Evolutionary conservation across 2,888 invertebrate species (phyloP).

Genomic region (Hybos culiciformis): DNA sequence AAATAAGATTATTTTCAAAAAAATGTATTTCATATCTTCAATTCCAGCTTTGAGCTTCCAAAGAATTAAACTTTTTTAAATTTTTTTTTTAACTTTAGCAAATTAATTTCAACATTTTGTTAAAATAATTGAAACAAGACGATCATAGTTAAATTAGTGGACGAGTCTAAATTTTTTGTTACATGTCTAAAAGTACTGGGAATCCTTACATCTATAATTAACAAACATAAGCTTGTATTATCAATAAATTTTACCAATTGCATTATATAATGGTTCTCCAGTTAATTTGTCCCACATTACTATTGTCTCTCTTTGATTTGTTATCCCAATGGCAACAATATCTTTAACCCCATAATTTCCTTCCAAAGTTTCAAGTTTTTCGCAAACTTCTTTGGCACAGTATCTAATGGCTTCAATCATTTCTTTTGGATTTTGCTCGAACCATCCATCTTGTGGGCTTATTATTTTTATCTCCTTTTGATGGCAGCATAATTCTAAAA

Average conservation of each 20-base stretch:
- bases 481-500: slow-evolving; percentile 65
- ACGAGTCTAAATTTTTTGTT: too few relatives aligned
- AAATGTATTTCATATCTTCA: slow-evolving; percentile 5
- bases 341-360: slow-evolving; percentile 42
- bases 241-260: too few relatives aligned
- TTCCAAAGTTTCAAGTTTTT: slow-evolving; percentile 43
- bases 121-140: slow-evolving; percentile 69
- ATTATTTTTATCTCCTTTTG: slow-evolving; percentile 67
- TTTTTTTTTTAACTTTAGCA: too few relatives aligned
- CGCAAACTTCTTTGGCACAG: slow-evolving; percentile 65
- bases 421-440: slow-evolving; percentile 80
- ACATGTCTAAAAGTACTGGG: too few relatives aligned
- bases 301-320: slow-evolving; percentile 95
- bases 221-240: too few relatives aligned
- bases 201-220: too few relatives aligned
- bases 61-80: slow-evolving; percentile 85
- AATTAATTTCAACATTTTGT: slow-evolving; percentile 89
- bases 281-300: slow-evolving; percentile 89
- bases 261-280: slow-evolving; percentile 85
- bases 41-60: slow-evolving; percentile 80
- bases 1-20: slow-evolving; percentile 7
- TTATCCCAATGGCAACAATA: slow-evolving; percentile 78
- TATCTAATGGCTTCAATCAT: slow-evolving; percentile 64
- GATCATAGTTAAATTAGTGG: too few relatives aligned
- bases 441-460: slow-evolving; percentile 83